Conservation (phyloP, 1,140 invertebrate genomes). For the Heliconius melpomene region DNA sequence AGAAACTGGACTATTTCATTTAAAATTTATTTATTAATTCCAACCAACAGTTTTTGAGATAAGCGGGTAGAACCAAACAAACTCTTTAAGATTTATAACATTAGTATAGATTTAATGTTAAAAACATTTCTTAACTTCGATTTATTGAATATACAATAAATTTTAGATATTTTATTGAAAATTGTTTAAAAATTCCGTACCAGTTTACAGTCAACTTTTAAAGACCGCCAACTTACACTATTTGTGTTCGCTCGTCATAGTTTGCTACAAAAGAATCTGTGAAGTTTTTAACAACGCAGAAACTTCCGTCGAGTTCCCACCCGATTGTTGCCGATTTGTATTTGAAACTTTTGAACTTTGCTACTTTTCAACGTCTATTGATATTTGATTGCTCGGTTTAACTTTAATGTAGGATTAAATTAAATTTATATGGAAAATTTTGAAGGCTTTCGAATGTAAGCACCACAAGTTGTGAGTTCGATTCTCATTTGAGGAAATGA, state of each 20-base stretch:
- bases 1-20: no score
- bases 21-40: no score
- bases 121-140: no score
- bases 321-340: slow-evolving; percentile 10
- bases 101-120: no score
- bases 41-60: no score
- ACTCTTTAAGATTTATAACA: no score
- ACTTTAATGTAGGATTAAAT: neutral
- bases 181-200: neutral
- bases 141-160: no score
- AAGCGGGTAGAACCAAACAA: no score
- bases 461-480: no score
- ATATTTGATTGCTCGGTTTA: slow-evolving; percentile 7
- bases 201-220: neutral
- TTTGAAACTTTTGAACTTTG: slow-evolving; percentile 7
- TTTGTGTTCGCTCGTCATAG: slow-evolving; percentile 6
- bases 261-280: slow-evolving; percentile 10
- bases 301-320: neutral
- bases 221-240: neutral
- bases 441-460: no score
- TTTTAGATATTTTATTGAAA: neutral
- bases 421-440: neutral
- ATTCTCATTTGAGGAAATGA: no score
- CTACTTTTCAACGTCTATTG: slow-evolving; percentile 1
- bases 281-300: slow-evolving; percentile 11